These are phyloP conservation scores for Ochotona curzoniae DNA, from an alignment of 2,113 vertebrate genomes.

Conservation along the genomic window DNA sequence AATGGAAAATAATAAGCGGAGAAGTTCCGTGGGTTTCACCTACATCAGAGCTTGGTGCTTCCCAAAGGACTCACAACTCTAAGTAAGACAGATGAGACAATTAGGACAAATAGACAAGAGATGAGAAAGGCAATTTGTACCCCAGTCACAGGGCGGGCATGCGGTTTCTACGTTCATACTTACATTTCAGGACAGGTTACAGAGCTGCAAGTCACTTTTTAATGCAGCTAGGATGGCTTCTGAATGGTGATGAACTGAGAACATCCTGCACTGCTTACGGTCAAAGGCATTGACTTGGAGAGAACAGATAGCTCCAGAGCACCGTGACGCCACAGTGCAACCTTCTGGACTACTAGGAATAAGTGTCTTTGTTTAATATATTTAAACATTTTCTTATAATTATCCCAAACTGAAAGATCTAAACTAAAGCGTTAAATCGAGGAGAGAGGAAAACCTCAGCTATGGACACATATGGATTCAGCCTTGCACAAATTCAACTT, in stretches of 20 bases:
- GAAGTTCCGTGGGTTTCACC: slow-evolving; percentile 1
- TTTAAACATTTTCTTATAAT: background rate
- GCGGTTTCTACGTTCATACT: slow-evolving; percentile 17
- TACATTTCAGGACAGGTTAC: slow-evolving; percentile 56
- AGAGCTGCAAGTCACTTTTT: background rate
- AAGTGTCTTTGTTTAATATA: background rate
- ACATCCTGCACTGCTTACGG: background rate
- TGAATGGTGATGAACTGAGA: background rate
- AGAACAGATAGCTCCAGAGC: background rate
- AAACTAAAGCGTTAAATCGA: background rate
- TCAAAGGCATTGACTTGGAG: background rate
- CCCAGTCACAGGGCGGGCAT: background rate
- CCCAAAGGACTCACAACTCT: slow-evolving; percentile 48
- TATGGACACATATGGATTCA: background rate
- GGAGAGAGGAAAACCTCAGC: background rate
- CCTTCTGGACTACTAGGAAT: background rate
- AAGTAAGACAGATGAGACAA: slow-evolving; percentile 72
- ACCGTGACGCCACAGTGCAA: background rate
- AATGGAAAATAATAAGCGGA: slow-evolving; percentile 64
- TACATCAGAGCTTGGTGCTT: background rate
- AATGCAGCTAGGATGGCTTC: background rate
- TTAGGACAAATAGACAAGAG: slow-evolving; percentile 57
- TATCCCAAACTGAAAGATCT: slow-evolving; percentile 5
- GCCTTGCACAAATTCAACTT: background rate
- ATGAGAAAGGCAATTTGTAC: slow-evolving; percentile 63